These are phyloP conservation scores for Caenorhabditis sp. DNA, from an alignment of 2,888 invertebrate species.

Conservation along the genomic window DNA sequence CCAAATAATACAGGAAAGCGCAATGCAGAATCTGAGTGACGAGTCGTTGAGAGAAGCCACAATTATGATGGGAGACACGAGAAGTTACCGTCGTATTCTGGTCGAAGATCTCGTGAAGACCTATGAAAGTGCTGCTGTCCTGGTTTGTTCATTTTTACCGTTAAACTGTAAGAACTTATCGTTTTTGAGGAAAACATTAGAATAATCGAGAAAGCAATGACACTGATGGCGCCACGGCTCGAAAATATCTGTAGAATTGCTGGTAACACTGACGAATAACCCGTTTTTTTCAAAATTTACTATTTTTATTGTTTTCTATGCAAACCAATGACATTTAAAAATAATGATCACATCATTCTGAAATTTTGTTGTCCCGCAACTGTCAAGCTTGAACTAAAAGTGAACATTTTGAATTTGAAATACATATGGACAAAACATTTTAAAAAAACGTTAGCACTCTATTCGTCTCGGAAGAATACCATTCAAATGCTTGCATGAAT, in stretches of 20 bases:
- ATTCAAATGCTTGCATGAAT: no score
- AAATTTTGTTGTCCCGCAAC: no score
- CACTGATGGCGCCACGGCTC: not conserved
- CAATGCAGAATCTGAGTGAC: constrained; percentile 3
- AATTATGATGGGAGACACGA: not conserved
- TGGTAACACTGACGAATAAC: constrained; percentile 7
- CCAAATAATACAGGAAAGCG: constrained; percentile 12
- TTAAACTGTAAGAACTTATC: no score
- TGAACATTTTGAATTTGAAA: no score
- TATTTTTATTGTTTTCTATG: no score
- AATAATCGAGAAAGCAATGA: constrained; percentile 26
- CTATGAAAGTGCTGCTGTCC: not conserved
- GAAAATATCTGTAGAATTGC: constrained; percentile 23
- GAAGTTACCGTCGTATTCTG: constrained; percentile 28
- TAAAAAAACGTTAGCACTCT: no score
- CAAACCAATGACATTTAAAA: no score
- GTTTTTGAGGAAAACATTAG: constrained; percentile 34
- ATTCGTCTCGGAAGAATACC: no score
- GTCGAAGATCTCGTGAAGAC: constrained; percentile 1
- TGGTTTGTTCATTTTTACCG: no score
- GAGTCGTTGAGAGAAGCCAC: not conserved
- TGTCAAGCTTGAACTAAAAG: no score
- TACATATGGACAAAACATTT: no score
- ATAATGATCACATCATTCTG: no score
- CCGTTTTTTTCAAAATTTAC: not conserved